Evolutionary conservation across 2,113 vertebrate species (phyloP).

Genomic region (Mastomys natalensis): DNA sequence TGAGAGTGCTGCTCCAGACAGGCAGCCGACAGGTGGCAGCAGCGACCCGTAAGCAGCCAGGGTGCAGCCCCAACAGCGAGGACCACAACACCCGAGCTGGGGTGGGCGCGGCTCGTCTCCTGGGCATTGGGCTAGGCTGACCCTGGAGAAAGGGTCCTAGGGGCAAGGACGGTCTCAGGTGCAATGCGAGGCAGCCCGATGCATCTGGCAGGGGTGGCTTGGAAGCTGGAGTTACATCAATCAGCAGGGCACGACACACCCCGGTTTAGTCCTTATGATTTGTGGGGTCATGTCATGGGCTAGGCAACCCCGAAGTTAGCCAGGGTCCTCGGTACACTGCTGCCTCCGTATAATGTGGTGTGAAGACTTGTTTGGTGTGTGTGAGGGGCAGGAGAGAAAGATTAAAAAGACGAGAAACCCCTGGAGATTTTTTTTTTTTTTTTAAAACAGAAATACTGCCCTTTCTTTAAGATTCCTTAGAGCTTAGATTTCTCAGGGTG

Average conservation of each 20-base stretch:
- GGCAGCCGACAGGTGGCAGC: slow-evolving; percentile 76
- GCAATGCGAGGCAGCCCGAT: rapidly evolving
- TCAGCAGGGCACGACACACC: neutral
- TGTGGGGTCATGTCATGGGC: neutral
- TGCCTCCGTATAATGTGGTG: neutral
- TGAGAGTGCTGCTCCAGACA: neutral
- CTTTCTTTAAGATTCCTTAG: neutral
- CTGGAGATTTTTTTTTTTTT: neutral
- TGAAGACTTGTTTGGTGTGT: neutral
- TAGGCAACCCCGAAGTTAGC: neutral
- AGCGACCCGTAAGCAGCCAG: neutral
- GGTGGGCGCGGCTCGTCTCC: neutral
- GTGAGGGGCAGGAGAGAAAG: neutral
- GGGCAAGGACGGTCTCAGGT: rapidly evolving
- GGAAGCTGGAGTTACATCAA: neutral
- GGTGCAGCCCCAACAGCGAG: neutral
- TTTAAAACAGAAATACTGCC: neutral
- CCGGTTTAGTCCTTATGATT: neutral
- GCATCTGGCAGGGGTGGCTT: neutral
- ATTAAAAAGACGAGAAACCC: neutral
- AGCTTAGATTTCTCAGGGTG: neutral
- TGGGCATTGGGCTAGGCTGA: rapidly evolving
- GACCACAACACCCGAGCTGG: too few relatives aligned
- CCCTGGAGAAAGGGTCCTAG: neutral
- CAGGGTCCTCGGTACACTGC: neutral